Evolutionary conservation across 2,888 invertebrate genomes (phyloP).

Genomic region (Andrena camellia): DNA sequence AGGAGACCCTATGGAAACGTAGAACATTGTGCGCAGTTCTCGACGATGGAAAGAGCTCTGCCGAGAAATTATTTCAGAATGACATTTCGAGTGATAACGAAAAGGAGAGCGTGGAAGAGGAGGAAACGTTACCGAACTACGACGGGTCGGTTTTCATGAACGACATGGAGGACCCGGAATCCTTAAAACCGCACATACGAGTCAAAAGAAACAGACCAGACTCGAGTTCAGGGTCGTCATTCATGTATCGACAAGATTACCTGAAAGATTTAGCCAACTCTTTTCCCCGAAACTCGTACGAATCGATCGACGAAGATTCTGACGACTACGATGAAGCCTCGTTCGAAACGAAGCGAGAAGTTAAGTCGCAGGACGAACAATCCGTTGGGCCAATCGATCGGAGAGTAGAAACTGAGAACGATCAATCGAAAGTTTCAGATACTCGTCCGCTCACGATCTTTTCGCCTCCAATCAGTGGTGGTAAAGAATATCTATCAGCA

Average conservation of each 20-base stretch:
- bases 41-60: background rate
- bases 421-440: background rate
- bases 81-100: background rate
- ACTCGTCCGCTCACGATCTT: background rate
- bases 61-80: background rate
- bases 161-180: slow-evolving; percentile 42
- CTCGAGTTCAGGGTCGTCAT: background rate
- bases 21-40: slow-evolving; percentile 23
- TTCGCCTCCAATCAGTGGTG: background rate
- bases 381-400: background rate
- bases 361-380: slow-evolving; percentile 21
- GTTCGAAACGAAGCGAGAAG: slow-evolving; percentile 35
- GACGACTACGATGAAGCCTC: slow-evolving; percentile 26
- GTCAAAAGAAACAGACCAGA: slow-evolving; percentile 48
- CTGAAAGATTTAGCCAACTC: slow-evolving; percentile 47
- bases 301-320: slow-evolving; percentile 19
- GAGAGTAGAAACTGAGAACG: background rate
- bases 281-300: slow-evolving; percentile 39
- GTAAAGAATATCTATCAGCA: background rate
- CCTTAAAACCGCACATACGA: slow-evolving; percentile 46
- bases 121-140: slow-evolving; percentile 43
- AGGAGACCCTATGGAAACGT: slow-evolving; percentile 45
- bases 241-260: slow-evolving; percentile 13
- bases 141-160: slow-evolving; percentile 20
- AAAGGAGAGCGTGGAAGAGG: background rate